Evolutionary conservation across 1,140 invertebrate genomes (phyloP), one percentile per base, ranked within the genome.

Genomic region (Nymphalis io): DNA sequence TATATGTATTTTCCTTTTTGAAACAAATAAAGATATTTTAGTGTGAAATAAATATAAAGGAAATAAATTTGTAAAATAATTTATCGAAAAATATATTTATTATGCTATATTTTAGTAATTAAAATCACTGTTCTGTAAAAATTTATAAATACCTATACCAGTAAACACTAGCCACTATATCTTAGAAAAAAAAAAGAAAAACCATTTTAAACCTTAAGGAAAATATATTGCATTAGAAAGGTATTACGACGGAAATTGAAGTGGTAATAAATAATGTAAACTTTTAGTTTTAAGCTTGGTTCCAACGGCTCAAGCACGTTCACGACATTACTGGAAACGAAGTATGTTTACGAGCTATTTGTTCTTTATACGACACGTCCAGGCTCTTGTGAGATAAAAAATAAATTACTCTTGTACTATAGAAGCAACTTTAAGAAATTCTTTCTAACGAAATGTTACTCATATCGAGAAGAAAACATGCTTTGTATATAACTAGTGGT

Each of bases 261-360:
- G 46, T 10, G 21, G 23, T 46, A 18, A 68, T 68, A 68, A 68
- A 68, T 68, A 61, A 60, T 44, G 46, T 12, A 16, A 53, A 68
- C 13, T 68, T 68, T 39, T 16, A 61, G 15, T 33, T 42, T 39
- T 60, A 60, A 68, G 58, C 59, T 27, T 20, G 27, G 38, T 40
- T 20, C 46, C 66, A 8, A 13, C 20, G 38, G 46, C 13, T 20
- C 44, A 5, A 38, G 20, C 66, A 68, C 66, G 66, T 68, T 40
- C 58, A 20, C 18, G 18, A 20, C 46, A 20, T 68, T 68, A 68
- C 66, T 13, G 27, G 8, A 53, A 63, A 38, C 60, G 23, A 63
- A 38, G 46, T 33, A 53, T 20, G 44, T 51, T 53, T 38, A 51
- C 33, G 23, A n/a, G 60, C 60, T 38, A 18, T 63, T 63, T 51